These are phyloP conservation scores for Arvicola amphibius DNA, from an alignment of 2,797 vertebrate species.

Conservation along the genomic window DNA sequence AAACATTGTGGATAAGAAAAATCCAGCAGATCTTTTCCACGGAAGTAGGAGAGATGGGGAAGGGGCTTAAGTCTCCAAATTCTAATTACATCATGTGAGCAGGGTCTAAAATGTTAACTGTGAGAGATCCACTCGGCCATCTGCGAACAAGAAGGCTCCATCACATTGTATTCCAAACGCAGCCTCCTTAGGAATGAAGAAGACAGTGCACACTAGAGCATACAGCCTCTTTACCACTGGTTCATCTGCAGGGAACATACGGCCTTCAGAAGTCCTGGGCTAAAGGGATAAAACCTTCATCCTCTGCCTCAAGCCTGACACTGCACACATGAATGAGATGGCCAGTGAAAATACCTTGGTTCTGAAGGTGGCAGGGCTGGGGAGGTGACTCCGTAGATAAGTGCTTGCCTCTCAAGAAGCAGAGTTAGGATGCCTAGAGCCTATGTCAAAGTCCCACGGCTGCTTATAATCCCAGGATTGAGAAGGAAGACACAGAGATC, in stretches of 20 bases:
- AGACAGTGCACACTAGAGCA: not conserved
- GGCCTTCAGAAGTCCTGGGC: not conserved
- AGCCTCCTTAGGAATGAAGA: not conserved
- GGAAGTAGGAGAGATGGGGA: not conserved
- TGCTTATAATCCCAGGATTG: not conserved
- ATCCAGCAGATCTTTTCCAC: constrained; percentile 5
- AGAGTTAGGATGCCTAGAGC: not conserved
- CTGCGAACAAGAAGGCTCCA: not conserved
- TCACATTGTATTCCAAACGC: not conserved
- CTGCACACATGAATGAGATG: not conserved
- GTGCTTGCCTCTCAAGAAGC: not conserved
- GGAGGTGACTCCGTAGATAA: too few relatives aligned
- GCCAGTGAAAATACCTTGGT: not conserved
- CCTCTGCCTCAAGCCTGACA: not conserved
- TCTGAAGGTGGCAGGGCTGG: not conserved
- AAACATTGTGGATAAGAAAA: not conserved
- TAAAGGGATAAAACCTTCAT: not conserved
- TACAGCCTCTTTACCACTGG: not conserved
- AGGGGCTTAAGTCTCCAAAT: not conserved
- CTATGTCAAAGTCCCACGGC: too few relatives aligned
- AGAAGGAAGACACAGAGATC: not conserved
- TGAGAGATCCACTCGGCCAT: fast-evolving
- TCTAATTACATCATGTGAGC: not conserved
- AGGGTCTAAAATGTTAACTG: not conserved
- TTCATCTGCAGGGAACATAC: not conserved